Evolutionary conservation across 1,140 invertebrate species (phyloP).

Genomic region (Aphelenchoides besseyi): DNA sequence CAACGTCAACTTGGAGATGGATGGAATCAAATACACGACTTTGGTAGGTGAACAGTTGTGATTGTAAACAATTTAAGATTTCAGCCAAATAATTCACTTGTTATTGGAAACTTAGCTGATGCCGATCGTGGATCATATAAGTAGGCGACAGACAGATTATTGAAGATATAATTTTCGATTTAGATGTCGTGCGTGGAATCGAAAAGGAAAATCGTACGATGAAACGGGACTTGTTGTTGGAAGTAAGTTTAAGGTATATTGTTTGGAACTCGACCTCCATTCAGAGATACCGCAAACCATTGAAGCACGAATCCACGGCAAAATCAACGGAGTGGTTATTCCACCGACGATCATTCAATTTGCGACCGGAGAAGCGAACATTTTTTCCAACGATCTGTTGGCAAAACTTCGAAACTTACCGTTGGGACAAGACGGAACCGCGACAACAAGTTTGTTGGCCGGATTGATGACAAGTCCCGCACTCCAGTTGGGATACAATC

Average conservation of each 20-base stretch:
- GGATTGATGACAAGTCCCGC: constrained; percentile 34
- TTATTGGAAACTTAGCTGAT: constrained; percentile 57
- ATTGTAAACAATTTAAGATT: constrained; percentile 40
- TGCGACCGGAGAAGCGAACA: constrained; percentile 25
- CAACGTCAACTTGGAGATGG: constrained; percentile 45
- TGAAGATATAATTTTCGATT: no score
- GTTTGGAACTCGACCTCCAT: background rate
- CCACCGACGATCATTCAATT: constrained; percentile 18
- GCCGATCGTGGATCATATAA: constrained; percentile 64
- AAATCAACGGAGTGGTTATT: constrained; percentile 27
- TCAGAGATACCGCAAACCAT: constrained; percentile 11
- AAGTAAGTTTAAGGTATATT: constrained; percentile 31
- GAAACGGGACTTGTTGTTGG: constrained; percentile 45
- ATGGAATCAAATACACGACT: constrained; percentile 32
- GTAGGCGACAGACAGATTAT: no score
- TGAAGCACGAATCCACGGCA: constrained; percentile 22
- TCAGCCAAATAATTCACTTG: constrained; percentile 63
- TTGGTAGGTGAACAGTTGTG: constrained; percentile 29
- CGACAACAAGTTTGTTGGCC: constrained; percentile 21
- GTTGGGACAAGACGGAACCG: constrained; percentile 14
- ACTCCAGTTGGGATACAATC: constrained; percentile 32
- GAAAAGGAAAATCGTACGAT: constrained; percentile 59
- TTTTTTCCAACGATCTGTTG: constrained; percentile 33
- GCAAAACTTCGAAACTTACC: constrained; percentile 40
- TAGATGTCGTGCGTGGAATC: constrained; percentile 63